Evolutionary conservation across 2,113 vertebrate species (phyloP).

Genomic region (Actenoides hombroni): DNA sequence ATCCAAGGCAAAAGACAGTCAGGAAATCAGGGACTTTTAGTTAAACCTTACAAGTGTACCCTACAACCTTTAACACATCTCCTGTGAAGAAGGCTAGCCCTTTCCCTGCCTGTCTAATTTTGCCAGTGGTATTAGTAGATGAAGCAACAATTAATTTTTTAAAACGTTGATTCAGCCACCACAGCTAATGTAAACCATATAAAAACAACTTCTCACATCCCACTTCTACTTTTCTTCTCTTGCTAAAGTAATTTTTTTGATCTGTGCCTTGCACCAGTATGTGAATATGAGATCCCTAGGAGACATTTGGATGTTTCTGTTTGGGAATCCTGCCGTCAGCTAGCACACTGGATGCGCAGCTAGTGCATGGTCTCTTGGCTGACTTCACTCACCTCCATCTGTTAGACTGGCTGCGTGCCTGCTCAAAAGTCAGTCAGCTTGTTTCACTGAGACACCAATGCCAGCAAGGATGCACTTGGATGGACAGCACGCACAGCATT

Average conservation of each 20-base stretch:
- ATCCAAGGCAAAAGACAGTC: background rate
- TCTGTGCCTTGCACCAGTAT: background rate
- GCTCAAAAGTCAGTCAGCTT: slow-evolving; percentile 55
- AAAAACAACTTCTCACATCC: background rate
- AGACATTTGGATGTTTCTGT: slow-evolving; percentile 56
- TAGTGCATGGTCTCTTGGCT: slow-evolving; percentile 50
- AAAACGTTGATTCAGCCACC: background rate
- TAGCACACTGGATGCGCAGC: slow-evolving; percentile 51
- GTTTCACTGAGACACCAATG: slow-evolving; percentile 57
- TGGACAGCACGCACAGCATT: background rate
- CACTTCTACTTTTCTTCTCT: background rate
- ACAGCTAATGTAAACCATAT: background rate
- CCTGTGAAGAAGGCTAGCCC: background rate
- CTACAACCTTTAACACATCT: background rate
- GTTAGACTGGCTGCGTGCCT: slow-evolving; percentile 62
- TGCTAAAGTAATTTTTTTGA: background rate
- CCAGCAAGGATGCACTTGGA: slow-evolving; percentile 47
- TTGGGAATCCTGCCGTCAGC: slow-evolving; percentile 54
- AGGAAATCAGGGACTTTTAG: background rate
- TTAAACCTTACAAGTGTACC: background rate
- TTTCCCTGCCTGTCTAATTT: background rate
- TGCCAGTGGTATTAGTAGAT: background rate
- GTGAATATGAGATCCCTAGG: slow-evolving; percentile 3
- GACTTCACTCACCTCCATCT: slow-evolving; percentile 69
- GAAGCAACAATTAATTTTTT: background rate